Base-by-base conservation (phyloP, 2,113 vertebrate genomes). In the Hydropotes inermis region DNA sequence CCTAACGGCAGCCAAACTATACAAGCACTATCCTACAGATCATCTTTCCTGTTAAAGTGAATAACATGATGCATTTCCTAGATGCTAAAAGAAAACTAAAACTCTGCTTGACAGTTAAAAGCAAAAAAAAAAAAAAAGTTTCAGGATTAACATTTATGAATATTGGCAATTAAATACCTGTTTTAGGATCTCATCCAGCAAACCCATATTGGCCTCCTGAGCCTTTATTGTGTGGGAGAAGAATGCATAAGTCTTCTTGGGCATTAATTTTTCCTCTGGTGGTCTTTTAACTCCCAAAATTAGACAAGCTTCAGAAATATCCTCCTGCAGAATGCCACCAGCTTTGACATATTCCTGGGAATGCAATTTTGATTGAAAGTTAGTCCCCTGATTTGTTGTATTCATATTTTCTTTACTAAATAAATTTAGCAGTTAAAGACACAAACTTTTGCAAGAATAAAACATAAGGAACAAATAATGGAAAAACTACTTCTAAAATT, bases 171-270 rank as follows among this genome's bases (percentile, higher is more conserved):
- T 43, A 96, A 87, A 98, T 99, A 99, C 99, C 99, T 99, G 99
- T 97, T 98, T 99, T 81, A 99, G 98, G 92, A 99, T 98, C 96
- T 99, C 99, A 95, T 99, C 99, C 98, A 99, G 96, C 52, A 99
- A 99, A 10, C 98, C 98, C 99, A 99, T 99, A 98, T 99, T 99
- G 94, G 99, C 99, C 96, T 99, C 99, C 97, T 99, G 99, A 64
- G 99, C 99, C 98, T 99, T 99, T 98, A 99, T 99, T 87, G 99
- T 99, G 98, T 99, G 99, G 7, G 99, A 99, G 96, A 99, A 99
- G 96, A 99, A 99, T 7, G 99, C 99, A 19, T 99, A 99, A 0
- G 99, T 99, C 98, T 99, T 99, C 97, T 93, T 99, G 83, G 99
- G 99, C 60, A 99, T 99, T 91, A 99, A 83, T 95, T 99, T 99